A percentile compares a stretch with the other conserved stretches of the same genome.
Conservation (phyloP, 2,113 vertebrate genomes). For the Athene cunicularia region DNA sequence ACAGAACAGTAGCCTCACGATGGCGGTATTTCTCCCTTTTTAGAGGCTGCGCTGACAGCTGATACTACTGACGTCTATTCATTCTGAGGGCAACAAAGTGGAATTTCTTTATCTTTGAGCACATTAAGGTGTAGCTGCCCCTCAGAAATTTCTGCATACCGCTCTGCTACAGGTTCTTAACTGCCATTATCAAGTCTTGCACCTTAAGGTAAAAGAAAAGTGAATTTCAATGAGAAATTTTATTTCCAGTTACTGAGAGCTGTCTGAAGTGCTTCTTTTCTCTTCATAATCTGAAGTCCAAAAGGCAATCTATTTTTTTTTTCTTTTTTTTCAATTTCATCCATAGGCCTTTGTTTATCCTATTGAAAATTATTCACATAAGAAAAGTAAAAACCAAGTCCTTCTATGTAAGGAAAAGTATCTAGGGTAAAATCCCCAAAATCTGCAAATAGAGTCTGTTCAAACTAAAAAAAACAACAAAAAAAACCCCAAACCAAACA, state of each 20-base stretch:
- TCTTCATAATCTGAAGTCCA: not conserved
- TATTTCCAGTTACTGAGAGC: not conserved
- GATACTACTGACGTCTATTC: fast-evolving
- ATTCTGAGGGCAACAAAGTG: not conserved
- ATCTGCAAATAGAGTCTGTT: not conserved
- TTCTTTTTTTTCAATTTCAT: not conserved
- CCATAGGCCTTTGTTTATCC: not conserved
- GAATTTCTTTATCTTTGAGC: not conserved
- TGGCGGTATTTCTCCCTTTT: conserved; percentile 38
- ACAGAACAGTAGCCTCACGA: not conserved
- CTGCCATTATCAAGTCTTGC: not conserved
- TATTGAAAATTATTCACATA: not conserved
- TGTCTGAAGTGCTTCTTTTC: not conserved
- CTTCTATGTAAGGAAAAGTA: not conserved
- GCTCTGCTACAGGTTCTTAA: not conserved
- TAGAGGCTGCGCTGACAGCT: not conserved
- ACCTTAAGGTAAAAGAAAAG: not conserved
- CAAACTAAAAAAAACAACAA: not conserved
- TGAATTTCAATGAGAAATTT: not conserved
- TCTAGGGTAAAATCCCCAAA: not conserved
- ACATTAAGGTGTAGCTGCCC: not conserved
- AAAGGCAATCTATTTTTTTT: not conserved
- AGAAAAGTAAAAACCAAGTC: not conserved
- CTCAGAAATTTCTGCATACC: not conserved
- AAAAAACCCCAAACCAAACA: too few species aligned